These are phyloP conservation scores for Cephus nigrinus DNA, from an alignment of 2,888 invertebrate genomes.

Conservation along the genomic window DNA sequence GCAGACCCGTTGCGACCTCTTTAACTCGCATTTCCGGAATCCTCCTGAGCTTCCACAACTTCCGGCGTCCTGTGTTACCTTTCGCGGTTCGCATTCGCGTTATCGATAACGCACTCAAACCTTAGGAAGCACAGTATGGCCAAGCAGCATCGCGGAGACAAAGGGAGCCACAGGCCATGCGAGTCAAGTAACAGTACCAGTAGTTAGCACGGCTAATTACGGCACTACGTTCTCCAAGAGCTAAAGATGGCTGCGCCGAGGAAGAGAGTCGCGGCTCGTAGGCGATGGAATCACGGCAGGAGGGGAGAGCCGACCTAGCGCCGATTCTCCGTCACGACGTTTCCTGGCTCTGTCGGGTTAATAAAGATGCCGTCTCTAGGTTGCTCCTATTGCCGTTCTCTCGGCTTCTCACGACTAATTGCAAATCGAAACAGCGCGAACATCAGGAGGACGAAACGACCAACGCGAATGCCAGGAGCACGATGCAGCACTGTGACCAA, in stretches of 20 bases:
- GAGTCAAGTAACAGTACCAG: slow-evolving; percentile 46
- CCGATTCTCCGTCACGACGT: slow-evolving; percentile 5
- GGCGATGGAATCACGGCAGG: slow-evolving; percentile 20
- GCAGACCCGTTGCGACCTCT: too few species aligned
- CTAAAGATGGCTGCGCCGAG: slow-evolving; percentile 41
- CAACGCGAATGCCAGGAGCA: too few species aligned
- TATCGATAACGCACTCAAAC: too few species aligned
- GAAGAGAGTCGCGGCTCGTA: neutral
- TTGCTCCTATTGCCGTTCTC: neutral
- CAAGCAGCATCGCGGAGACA: slow-evolving; percentile 21
- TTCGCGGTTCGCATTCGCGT: too few species aligned
- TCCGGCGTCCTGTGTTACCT: too few species aligned
- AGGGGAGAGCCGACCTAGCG: slow-evolving; percentile 10
- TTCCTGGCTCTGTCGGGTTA: neutral
- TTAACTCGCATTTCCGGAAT: too few species aligned
- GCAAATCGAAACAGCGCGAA: neutral
- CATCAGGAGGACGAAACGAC: neutral
- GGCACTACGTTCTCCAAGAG: slow-evolving; percentile 34
- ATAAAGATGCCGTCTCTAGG: neutral
- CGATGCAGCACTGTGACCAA: too few species aligned
- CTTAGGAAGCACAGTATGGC: too few species aligned
- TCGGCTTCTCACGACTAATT: neutral
- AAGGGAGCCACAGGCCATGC: slow-evolving; percentile 33
- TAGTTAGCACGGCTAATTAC: slow-evolving; percentile 53
- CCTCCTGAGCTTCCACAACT: too few species aligned